Conservation (phyloP, 2,797 vertebrate species). For the Notolabrus celidotus region DNA sequence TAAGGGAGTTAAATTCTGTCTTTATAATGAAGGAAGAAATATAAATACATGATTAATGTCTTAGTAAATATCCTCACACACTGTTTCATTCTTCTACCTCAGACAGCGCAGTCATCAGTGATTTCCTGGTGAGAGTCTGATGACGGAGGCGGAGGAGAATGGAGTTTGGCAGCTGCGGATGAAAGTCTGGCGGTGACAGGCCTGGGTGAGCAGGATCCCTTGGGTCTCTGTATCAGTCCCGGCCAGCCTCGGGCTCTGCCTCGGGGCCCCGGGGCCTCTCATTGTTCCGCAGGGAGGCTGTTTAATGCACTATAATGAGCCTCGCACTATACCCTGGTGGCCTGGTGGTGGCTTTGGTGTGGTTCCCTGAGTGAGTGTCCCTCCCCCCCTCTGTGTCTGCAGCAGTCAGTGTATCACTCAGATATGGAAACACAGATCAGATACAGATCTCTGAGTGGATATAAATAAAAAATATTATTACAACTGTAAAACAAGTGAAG, state of each 20-base stretch:
- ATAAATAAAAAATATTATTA: no score
- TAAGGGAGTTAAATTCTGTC: no score
- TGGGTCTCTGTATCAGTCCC: constrained; percentile 78
- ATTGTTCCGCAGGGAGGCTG: constrained; percentile 77
- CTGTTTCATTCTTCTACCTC: constrained; percentile 4
- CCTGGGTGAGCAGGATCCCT: constrained; percentile 68
- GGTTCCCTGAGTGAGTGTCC: constrained; percentile 31
- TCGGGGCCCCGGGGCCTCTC: constrained; percentile 59
- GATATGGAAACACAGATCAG: constrained; percentile 24
- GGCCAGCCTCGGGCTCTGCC: constrained; percentile 77
- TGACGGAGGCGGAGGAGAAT: constrained; percentile 38
- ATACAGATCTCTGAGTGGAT: no score
- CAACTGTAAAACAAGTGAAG: no score
- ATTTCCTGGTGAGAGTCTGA: constrained; percentile 6
- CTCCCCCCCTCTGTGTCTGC: constrained; percentile 37
- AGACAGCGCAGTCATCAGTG: not conserved
- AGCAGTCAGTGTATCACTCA: constrained; percentile 39
- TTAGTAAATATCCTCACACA: not conserved
- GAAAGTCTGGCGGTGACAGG: constrained; percentile 58
- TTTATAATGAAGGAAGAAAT: no score
- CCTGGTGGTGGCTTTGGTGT: constrained; percentile 57
- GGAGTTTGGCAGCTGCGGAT: constrained; percentile 65
- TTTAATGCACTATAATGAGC: constrained; percentile 83
- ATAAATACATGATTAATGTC: not conserved
- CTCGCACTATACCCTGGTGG: constrained; percentile 66